A percentile compares a stretch with the other conserved stretches of the same genome.
Conservation (phyloP, 2,113 vertebrate genomes). For the Taxidea taxus region DNA sequence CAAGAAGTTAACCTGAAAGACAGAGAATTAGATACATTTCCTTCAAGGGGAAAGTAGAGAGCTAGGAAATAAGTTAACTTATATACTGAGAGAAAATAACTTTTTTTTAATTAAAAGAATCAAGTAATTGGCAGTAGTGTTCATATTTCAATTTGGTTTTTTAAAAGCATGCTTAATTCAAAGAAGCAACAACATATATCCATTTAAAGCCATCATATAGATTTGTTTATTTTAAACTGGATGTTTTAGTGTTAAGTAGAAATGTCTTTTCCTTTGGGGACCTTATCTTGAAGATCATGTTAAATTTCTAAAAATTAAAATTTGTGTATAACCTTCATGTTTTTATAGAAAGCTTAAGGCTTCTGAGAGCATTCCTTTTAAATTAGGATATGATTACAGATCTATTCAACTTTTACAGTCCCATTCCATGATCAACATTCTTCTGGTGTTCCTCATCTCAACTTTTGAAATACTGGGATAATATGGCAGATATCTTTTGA, state of each 20-base stretch:
- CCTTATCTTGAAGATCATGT: background rate
- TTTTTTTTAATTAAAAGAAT: background rate
- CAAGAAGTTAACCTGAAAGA: slow-evolving; percentile 13
- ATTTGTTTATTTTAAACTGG: background rate
- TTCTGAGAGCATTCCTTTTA: background rate
- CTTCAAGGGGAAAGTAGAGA: background rate
- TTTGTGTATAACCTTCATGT: background rate
- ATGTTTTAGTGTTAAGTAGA: background rate
- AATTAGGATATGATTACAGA: background rate
- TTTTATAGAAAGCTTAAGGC: background rate
- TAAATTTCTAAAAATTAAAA: slow-evolving; percentile 12
- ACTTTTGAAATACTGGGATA: background rate
- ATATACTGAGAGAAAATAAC: background rate
- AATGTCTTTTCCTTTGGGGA: background rate
- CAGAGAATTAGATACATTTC: slow-evolving; percentile 14
- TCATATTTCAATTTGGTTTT: background rate
- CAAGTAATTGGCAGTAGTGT: background rate
- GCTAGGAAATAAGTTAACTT: background rate
- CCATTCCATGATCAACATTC: background rate
- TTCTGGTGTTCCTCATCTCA: background rate
- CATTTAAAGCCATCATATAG: background rate
- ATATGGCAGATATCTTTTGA: background rate
- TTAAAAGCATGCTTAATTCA: background rate
- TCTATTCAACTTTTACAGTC: background rate
- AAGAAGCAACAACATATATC: background rate